Base-by-base conservation (phyloP, 53 echinoderm and acorn worm genomes). In the Astropecten irregularis region DNA sequence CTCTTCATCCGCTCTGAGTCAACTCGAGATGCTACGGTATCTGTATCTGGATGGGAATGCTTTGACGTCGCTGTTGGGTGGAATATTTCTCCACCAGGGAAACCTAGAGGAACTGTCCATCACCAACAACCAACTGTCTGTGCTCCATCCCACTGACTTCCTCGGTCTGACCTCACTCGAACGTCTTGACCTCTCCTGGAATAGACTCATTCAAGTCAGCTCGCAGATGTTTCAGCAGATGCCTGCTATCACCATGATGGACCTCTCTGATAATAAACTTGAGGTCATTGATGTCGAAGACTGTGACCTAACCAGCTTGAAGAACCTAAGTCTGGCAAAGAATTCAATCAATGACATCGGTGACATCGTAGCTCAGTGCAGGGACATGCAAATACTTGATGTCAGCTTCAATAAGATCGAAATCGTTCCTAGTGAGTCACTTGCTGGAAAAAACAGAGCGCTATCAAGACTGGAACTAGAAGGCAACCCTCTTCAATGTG, bases 401-500 rank as follows among this genome's bases (percentile, higher is more conserved):
- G 9, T 72, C 33, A 31, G 50, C 20, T 72, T 72, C 37, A 72
- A 72, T 28, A 34, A 11, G 10, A 72, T 72, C 22, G 33, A 72
- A 72, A 36, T 72, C 25, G 72, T 72, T 19, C 34, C 36, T 21
- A 52, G 51, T 20, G 72, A 35, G 7, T 50, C 72, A 33, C 35
- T 72, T 30, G 15, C 51, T 19, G 53, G 20, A 13, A 9, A 36
- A 72, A 33, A 72, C 36, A 20, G 53, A 50, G 21, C 9, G 14
- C 36, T 95, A 44, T 85, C 73, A 21, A 89, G 86, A 63, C 54
- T 95, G 7, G 68, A 81, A 30, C 71, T 95, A 2, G 82, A 82
- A 26, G 90, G 90, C 27, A 95, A 95, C 38, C 88, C 81, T 13
- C 83, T 95, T 11, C 92, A 95, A n/a, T 95, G 95, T 77, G 95